Evolutionary conservation across 2,888 invertebrate species (phyloP), one percentile per base, ranked within the genome.

Genomic region (Mantis religiosa): DNA sequence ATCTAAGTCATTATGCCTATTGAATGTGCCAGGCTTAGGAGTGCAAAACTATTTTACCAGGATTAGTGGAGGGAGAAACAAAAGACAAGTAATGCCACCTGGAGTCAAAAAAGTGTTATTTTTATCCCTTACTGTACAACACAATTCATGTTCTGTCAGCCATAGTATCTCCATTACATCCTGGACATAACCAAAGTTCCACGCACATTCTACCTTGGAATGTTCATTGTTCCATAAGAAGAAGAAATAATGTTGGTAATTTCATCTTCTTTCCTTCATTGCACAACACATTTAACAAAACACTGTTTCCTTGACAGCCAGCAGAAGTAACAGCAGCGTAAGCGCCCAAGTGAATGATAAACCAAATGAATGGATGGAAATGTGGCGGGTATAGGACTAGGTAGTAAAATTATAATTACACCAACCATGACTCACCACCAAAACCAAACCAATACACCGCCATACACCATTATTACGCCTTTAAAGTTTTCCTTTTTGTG

Each of bases 241-340:
- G 41, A 54, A 28, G 54, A 54, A 54, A 54, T 54, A 54, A 15
- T 2, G 20, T 54, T 54, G 54, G 15, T 71, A 15, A 54, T 71
- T 71, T 71, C 54, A 71, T 20, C 54, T 71, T 71, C 54, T 71
- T 71, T 71, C 54, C 54, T 71, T 71, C 54, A 71, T 71, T 71
- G 54, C 54, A 71, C 54, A 71, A 71, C 54, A 71, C 54, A 20
- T 47, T 15, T 14, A 28, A 85, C 85, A 47, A 84, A 27, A 28
- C 41, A 25, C 27, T 47, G 85, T 85, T 85, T 85, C 85, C 85
- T 85, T 85, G 85, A 85, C 85, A 85, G 85, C 85, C 85, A 85
- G 27, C 41, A 54, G 47, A 85, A 47, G 25, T 47, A 84, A 47
- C 84, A 84, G 41, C 84, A 84, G 85, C 54, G 30, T 27, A 85